Base-by-base conservation (phyloP, 2,888 invertebrate species). In the Hemaris fuciformis region DNA sequence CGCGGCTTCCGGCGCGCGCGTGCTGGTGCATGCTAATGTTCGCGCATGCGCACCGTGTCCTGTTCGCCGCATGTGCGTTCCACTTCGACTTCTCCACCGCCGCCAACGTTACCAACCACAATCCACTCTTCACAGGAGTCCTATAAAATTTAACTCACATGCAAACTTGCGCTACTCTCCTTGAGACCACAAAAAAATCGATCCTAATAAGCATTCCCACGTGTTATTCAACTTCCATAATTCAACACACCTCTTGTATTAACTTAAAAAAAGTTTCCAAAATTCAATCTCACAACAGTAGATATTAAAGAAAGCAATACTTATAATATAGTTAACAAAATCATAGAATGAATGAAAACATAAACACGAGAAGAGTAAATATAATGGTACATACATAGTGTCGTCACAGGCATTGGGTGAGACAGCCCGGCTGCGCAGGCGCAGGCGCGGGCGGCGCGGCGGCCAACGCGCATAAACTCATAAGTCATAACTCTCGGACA, bases 1-100 rank as follows among this genome's bases (percentile, higher is more conserved):
- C 79, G 80, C 85, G 88, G 85, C 88, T 91, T 92, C 92, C 91
- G 91, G 88, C 86, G 84, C 67, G 85, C 83, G 91, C 90, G 87
- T 88, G 88, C 77, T 79, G 69, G 64, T 76, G 91, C 89, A 91
- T 92, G 87, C 87, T 92, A 91, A 92, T 92, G 88, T 83, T 79
- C 75, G 83, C 83, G 84, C 77, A 76, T 81, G 83, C 80, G 80
- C 73, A 57, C 62, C 61, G 83, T 82, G 81, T 81, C 81, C 81
- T 80, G 81, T 79, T 79, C 78, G 71, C 73, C 71, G 76, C 83
- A 77, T 81, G 76, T 76, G 80, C 80, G 86, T 84, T 82, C 82
- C 73, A 84, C 80, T 83, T 83, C 22, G 18, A 59, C 48, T 10
- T 59, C 59, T 62, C 59, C 43, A 22, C 15, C 31, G 8, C 27